Evolutionary conservation across 2,113 vertebrate genomes (phyloP), one percentile per base, ranked within the genome.

Genomic region (Clarias gariepinus): DNA sequence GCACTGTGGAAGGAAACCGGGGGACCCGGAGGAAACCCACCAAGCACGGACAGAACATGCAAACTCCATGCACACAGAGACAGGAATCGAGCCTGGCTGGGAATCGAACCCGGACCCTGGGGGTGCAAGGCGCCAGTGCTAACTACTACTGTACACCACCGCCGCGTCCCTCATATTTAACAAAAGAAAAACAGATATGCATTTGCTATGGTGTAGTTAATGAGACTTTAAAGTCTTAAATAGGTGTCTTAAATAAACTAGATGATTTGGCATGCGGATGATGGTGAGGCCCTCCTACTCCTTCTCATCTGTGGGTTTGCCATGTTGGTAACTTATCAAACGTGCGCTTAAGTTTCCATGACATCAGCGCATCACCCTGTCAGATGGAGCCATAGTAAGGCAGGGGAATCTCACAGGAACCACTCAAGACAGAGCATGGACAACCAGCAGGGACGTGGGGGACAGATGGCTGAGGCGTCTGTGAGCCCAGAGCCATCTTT

Each of bases 401-500:
- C 52, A 61, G 53, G 84, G 61, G 76, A 80, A 88, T 80, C 74
- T 86, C 81, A 77, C 28, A 33, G 86, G 81, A 64, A 33, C 25
- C 53, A 61, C 74, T 78, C 28, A 33, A 81, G 81, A 78, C 74
- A 19, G 84, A 85, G 73, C 28, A 80, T 57, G 47, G 87, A 47
- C 30, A 66, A 84, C 71, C 89, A 89, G 84, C 88, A 85, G 82
- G 87, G 86, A 77, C 52, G 69, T 52, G 19, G 81, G 57, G 33
- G 71, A 74, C 89, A 90, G 89, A 90, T 90, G 89, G 89, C 81
- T 53, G 33, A 79, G 82, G 74, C 74, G 87, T 87, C 89, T 85
- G 87, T 77, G 82, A 88, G 85, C 53, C 36, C 69, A 71, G 55
- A 66, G 77, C 57, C 64, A 83, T 84, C 21, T 83, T 58, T 69